Base-by-base conservation (phyloP, 2,888 invertebrate genomes). In the Philhelius pedissequus region DNA sequence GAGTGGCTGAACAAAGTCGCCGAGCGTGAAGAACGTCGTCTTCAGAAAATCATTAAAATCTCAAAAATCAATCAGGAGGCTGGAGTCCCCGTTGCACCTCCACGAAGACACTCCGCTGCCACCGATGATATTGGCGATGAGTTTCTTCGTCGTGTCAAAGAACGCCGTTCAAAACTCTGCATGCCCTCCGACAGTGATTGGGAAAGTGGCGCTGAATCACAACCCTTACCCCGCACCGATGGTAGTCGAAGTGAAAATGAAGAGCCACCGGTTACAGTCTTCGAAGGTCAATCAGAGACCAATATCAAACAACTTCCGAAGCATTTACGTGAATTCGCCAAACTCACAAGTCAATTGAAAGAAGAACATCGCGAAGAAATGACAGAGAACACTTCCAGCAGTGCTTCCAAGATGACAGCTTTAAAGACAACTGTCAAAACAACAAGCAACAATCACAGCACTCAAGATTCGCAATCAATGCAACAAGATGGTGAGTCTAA, bases 1-100 rank as follows among this genome's bases (percentile, higher is more conserved):
- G 97, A 97, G 90, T 97, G 96, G 92, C 94, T 96, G 89, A 93
- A 93, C 88, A 95, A 96, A 91, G 95, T 97, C 88, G 94, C 95
- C 5, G 95, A 96, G 89, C 93, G 96, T 11, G 94, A 96, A 88
- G 95, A 96, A 88, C 93, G 97, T 52, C 95, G 95, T 87, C 94
- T 95, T 81, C 94, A 96, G 69, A 96, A 96, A 92, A 94, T 96
- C 22, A 95, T 97, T 15, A 96, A 96, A 92, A 94, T 97, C 78
- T 95, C 96, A 0, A 94, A 94, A 87, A 91, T 92, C n/a, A 87
- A 88, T 84, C 89, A 90, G 78, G 87, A 88, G 2, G 81, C 86
- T 1, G 52, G 79, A 0, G 62, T 76, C 5, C 77, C 81, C 1
- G 45, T 58, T 6, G 80, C 83, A 22, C 76, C 89, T 48, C 88